Evolutionary conservation across 2,797 vertebrate species (phyloP).

Genomic region (Hoplostethus mediterraneus): DNA sequence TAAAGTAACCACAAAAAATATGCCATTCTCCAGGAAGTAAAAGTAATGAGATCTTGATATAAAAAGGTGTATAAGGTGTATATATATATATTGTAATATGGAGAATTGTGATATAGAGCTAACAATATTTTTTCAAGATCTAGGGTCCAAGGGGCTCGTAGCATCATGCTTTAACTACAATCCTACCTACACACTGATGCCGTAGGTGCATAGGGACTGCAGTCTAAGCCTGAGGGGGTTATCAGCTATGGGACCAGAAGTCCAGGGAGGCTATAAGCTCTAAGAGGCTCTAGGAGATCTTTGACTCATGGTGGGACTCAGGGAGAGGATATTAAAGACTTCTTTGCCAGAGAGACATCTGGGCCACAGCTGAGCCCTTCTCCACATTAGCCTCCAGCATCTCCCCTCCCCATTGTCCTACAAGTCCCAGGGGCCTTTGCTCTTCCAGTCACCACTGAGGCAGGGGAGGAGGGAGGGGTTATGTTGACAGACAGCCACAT

Average conservation of each 20-base stretch:
- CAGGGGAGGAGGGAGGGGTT: slow-evolving; percentile 18
- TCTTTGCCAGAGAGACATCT: slow-evolving; percentile 73
- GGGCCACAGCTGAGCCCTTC: slow-evolving; percentile 74
- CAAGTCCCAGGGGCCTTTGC: slow-evolving; percentile 73
- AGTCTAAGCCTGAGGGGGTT: background rate
- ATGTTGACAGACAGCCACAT: slow-evolving; percentile 13
- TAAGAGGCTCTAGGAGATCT: slow-evolving; percentile 37
- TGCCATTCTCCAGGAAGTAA: too few species aligned
- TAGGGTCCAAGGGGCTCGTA: too few species aligned
- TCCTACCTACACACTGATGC: background rate
- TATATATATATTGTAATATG: too few species aligned
- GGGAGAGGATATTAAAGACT: slow-evolving; percentile 57
- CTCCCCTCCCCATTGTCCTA: slow-evolving; percentile 71
- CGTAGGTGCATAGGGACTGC: background rate
- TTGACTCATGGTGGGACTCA: slow-evolving; percentile 33
- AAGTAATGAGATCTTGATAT: too few species aligned
- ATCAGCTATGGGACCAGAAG: slow-evolving; percentile 24
- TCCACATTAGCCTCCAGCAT: slow-evolving; percentile 67
- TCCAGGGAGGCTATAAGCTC: slow-evolving; percentile 29
- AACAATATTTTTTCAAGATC: too few species aligned
- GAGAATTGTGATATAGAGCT: too few species aligned
- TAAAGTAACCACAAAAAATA: too few species aligned
- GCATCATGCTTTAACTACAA: too few species aligned
- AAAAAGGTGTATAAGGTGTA: too few species aligned
- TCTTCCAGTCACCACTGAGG: slow-evolving; percentile 44